Percentiles rank a stretch among this genome's conserved stretches.
These are phyloP conservation scores for Gerosis bhagava DNA, from an alignment of 2,888 invertebrate genomes.

Conservation along the genomic window DNA sequence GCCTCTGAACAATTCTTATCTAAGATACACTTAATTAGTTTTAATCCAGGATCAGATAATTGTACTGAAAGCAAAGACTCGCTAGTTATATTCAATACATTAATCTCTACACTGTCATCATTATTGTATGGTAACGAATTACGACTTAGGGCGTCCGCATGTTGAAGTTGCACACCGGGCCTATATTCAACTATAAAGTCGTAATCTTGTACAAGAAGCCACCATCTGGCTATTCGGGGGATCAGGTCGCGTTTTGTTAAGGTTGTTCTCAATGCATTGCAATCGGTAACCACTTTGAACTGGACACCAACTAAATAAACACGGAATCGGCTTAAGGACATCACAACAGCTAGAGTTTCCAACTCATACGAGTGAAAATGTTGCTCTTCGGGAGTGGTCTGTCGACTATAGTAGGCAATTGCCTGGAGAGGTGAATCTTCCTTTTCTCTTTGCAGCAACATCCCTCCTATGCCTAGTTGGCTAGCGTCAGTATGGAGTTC, in stretches of 20 bases:
- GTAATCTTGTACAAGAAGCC: conserved; percentile 41
- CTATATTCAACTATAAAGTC: conserved; percentile 43
- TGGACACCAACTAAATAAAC: conserved; percentile 2
- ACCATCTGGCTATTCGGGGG: conserved; percentile 43
- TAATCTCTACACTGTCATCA: background rate
- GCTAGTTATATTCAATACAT: background rate
- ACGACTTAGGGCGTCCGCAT: conserved; percentile 45
- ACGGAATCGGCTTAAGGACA: conserved; percentile 6
- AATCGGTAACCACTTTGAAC: conserved; percentile 39
- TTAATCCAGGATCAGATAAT: background rate
- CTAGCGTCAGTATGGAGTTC: conserved; percentile 48
- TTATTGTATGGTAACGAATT: conserved; percentile 28
- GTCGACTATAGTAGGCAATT: conserved; percentile 9
- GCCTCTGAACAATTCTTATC: background rate
- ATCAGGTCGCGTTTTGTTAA: conserved; percentile 35
- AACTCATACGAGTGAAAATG: conserved; percentile 35
- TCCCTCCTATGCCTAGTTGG: conserved; percentile 35
- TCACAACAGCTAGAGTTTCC: conserved; percentile 47
- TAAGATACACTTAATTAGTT: background rate
- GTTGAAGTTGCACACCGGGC: conserved; percentile 38
- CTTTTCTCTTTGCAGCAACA: conserved; percentile 1
- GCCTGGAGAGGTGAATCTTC: background rate
- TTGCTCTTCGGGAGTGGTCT: conserved; percentile 6
- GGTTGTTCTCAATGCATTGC: conserved; percentile 39
- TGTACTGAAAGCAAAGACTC: background rate